Base-by-base conservation (phyloP, 2,797 vertebrate species). In the Falco peregrinus region DNA sequence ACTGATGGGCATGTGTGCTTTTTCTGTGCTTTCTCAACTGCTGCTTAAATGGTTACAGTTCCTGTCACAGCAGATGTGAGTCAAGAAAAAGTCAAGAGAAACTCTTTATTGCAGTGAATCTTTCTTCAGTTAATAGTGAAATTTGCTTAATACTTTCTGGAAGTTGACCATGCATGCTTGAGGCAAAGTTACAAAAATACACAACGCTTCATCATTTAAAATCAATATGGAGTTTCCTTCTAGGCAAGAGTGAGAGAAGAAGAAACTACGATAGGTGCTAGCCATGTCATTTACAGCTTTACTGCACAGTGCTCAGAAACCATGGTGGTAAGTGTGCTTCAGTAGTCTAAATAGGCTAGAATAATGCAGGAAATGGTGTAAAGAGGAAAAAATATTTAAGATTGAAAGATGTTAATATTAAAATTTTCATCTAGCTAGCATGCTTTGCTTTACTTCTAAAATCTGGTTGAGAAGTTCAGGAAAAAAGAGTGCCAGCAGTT, bases 371-470 rank as follows among this genome's bases (percentile, higher is more conserved):
- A 39, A 71, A 70, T 65, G 57, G 16, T 65, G 24, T 81, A 74
- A 79, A 84, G 50, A 84, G 77, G 77, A 88, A 88, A 78, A 91
- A 89, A 92, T 94, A 93, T 59, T 92, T 84, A 84, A 89, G 79
- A n/a, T 24, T 73, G 33, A 75, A 90, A 65, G 75, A 37, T 16
- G 57, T 89, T 22, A 53, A 53, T 92, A 78, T 60, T 85, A 61
- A 78, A 80, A 25, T 54, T 65, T 71, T 43, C 7, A 76, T 81
- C 57, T 64, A 84, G 51, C 65, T 85, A 73, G 35, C 18, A 51
- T 67, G 29, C 70, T 69, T 83, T 90, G 37, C 37, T 70, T 50
- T 88, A 33, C 16, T 78, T 88, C 28, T 86, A 31, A 78, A 90
- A 61, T 28, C 35, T 73, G 33, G 8, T 84, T 59, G 73, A 78